A percentile compares a stretch with the other conserved stretches of the same genome.
Evolutionary conservation across 2,797 vertebrate genomes (phyloP).

Genomic region (Macrochelys suwanniensis): DNA sequence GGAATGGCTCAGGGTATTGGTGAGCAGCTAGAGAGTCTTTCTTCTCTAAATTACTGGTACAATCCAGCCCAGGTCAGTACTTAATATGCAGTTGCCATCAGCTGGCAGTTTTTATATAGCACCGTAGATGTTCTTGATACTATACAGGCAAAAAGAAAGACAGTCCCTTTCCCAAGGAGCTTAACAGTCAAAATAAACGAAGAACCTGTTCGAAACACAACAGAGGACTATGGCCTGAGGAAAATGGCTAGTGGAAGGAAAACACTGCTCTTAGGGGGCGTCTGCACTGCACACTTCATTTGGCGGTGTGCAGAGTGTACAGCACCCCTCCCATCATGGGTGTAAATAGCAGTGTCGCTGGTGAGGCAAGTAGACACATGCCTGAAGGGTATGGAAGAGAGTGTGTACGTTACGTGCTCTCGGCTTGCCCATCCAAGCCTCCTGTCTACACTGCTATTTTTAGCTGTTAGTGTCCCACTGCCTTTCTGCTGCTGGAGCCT

Average conservation of each 20-base stretch:
- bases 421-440: no score
- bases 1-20: accelerated
- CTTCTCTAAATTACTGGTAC: background rate
- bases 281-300: no score
- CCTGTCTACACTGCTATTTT: no score
- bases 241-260: background rate
- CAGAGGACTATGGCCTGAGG: background rate
- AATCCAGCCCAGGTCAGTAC: background rate
- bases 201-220: background rate
- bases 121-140: background rate
- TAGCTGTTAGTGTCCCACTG: no score
- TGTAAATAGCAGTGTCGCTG: no score
- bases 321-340: no score
- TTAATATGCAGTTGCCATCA: background rate
- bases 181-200: background rate
- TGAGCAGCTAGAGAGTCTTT: background rate
- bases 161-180: background rate
- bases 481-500: no score
- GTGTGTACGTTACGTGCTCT: no score
- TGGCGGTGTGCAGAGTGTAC: no score
- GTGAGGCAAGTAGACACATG: no score
- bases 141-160: background rate
- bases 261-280: no score
- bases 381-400: no score
- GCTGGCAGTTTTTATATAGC: background rate